Conservation (phyloP, 2,113 vertebrate genomes). For the Eurystomus gularis region DNA sequence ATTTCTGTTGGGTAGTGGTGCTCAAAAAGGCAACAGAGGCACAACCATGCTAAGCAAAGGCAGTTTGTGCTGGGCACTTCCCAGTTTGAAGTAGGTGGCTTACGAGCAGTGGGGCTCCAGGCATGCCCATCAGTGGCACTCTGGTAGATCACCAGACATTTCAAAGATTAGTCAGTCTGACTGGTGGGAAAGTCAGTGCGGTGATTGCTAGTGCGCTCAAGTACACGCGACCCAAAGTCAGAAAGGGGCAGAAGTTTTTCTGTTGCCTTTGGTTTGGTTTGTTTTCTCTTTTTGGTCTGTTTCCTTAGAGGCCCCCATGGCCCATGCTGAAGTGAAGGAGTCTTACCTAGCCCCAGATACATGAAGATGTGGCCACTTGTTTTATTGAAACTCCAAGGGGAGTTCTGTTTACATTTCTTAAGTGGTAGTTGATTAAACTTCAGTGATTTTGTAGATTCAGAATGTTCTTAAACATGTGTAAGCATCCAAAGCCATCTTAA, state of each 20-base stretch:
- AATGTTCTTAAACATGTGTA: neutral
- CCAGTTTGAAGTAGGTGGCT: rapidly evolving
- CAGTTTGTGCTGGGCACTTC: neutral
- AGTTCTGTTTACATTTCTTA: neutral
- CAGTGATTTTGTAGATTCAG: neutral
- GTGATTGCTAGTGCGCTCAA: rapidly evolving
- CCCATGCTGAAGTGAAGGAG: neutral
- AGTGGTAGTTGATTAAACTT: neutral
- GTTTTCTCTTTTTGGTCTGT: neutral
- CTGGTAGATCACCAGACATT: rapidly evolving
- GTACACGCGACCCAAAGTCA: rapidly evolving
- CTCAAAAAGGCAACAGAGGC: neutral
- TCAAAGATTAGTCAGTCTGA: neutral
- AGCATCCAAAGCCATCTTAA: neutral
- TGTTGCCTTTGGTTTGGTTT: neutral
- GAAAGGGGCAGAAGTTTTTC: neutral
- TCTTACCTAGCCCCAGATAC: neutral
- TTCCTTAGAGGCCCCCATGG: neutral
- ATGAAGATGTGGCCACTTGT: neutral
- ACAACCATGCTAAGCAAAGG: neutral
- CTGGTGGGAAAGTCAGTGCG: neutral
- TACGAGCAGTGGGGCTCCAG: neutral
- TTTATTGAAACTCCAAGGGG: neutral
- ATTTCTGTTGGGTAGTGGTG: neutral
- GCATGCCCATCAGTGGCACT: rapidly evolving